A percentile compares a stretch with the other conserved stretches of the same genome.
These are phyloP conservation scores for Phyto melanocephala DNA, from an alignment of 2,888 invertebrate genomes.

Conservation along the genomic window DNA sequence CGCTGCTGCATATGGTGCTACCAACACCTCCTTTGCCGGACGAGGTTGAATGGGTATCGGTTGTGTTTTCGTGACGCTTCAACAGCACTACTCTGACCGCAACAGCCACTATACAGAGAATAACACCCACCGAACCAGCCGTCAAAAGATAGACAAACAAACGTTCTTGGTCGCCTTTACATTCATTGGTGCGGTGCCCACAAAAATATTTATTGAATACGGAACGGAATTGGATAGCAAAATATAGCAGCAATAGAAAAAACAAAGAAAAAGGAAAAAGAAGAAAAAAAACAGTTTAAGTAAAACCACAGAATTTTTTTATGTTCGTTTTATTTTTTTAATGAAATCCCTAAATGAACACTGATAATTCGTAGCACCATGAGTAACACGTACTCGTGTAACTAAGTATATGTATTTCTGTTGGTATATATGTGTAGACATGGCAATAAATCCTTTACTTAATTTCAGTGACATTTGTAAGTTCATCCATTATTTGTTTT, in stretches of 20 bases:
- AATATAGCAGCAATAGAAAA: neutral
- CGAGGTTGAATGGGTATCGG: constrained; percentile 76
- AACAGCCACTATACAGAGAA: constrained; percentile 86
- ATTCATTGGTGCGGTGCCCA: constrained; percentile 14
- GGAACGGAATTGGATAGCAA: neutral
- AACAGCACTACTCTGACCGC: constrained; percentile 85
- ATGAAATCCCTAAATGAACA: constrained; percentile 1
- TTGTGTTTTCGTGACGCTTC: constrained; percentile 82
- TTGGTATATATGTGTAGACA: neutral
- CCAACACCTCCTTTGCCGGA: constrained; percentile 80
- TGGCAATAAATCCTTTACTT: constrained; percentile 46
- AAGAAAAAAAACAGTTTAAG: constrained; percentile 26
- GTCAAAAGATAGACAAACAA: constrained; percentile 91
- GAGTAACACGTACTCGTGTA: neutral
- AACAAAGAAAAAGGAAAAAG: neutral
- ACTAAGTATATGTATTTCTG: too few relatives aligned
- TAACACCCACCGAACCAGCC: constrained; percentile 84
- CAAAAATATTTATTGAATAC: constrained; percentile 6
- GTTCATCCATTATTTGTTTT: constrained; percentile 13
- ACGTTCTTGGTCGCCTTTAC: constrained; percentile 79
- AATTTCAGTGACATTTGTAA: constrained; percentile 55
- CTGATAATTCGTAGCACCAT: constrained; percentile 31
- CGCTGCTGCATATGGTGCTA: constrained; percentile 49
- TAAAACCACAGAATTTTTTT: constrained; percentile 42
- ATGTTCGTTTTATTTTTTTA: neutral